Evolutionary conservation across 1,140 invertebrate genomes (phyloP).

Genomic region (Megalonaias nervosa): DNA sequence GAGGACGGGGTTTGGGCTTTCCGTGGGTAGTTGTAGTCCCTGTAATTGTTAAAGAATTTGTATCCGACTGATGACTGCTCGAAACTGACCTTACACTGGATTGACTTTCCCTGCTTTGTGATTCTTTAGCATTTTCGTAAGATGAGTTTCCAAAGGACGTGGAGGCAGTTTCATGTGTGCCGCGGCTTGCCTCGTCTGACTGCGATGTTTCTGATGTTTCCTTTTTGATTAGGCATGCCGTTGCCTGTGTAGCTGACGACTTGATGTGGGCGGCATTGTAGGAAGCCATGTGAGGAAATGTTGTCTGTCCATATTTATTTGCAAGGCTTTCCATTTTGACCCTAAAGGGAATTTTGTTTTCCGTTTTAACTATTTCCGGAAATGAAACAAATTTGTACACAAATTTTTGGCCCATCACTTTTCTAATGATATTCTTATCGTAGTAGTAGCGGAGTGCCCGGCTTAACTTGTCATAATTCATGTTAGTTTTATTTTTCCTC

Average conservation of each 20-base stretch:
- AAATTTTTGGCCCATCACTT: conserved; percentile 92
- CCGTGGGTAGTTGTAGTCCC: background rate
- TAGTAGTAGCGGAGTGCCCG: conserved; percentile 98
- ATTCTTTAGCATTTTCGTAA: background rate
- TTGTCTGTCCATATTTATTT: conserved; percentile 57
- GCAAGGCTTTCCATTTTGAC: conserved; percentile 74
- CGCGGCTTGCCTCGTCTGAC: conserved; percentile 16
- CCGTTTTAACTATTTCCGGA: conserved; percentile 76
- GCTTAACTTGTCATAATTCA: conserved; percentile 99
- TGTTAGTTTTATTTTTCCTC: conserved; percentile 98
- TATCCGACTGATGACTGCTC: conserved; percentile 8
- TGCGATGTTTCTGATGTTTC: conserved; percentile 23
- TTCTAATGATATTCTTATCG: conserved; percentile 99
- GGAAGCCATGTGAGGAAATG: conserved; percentile 62
- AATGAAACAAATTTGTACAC: conserved; percentile 96
- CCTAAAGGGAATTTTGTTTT: conserved; percentile 74
- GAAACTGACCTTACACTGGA: background rate
- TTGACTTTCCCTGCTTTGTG: conserved; percentile 2
- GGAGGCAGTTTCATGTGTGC: conserved; percentile 11
- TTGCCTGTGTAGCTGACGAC: conserved; percentile 50
- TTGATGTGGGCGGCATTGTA: conserved; percentile 55
- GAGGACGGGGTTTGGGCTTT: conserved; percentile 50
- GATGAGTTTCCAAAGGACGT: conserved; percentile 1
- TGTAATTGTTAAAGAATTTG: conserved; percentile 4
- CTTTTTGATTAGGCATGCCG: conserved; percentile 5